Conservation (phyloP, 2,797 vertebrate genomes). For the Periparus ater region DNA sequence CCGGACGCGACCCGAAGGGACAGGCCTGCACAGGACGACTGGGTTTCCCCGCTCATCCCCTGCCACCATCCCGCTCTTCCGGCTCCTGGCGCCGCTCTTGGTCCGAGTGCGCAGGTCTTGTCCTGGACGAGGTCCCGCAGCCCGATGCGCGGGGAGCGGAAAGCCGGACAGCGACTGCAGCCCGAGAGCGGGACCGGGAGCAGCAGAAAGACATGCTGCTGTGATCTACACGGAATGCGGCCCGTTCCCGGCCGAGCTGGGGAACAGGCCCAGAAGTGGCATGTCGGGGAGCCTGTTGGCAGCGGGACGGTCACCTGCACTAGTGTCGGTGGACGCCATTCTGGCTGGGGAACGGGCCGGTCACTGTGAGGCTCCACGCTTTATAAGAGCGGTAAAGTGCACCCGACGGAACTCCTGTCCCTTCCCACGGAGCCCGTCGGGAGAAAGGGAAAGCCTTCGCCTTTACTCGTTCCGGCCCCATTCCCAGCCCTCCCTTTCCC, state of each 20-base stretch:
- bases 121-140: background rate
- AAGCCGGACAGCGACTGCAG: background rate
- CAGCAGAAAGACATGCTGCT: too few species aligned
- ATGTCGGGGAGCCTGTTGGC: background rate
- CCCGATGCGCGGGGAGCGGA: fast-evolving
- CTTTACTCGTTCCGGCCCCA: too few species aligned
- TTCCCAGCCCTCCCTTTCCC: background rate
- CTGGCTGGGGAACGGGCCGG: background rate
- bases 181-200: background rate
- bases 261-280: background rate
- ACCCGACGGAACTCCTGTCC: background rate
- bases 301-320: too few species aligned
- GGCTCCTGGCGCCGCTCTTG: background rate
- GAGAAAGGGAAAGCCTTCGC: background rate
- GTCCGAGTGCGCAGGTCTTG: fast-evolving
- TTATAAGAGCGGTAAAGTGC: background rate
- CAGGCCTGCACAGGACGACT: too few species aligned
- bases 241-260: background rate
- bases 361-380: background rate
- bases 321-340: too few species aligned
- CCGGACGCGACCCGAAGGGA: background rate
- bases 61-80: too few species aligned
- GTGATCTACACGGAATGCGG: background rate
- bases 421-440: background rate
- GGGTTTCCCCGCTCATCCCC: background rate